Evolutionary conservation across 2,797 vertebrate species (phyloP), one percentile per base, ranked within the genome.

Genomic region (Chelonia mydas): DNA sequence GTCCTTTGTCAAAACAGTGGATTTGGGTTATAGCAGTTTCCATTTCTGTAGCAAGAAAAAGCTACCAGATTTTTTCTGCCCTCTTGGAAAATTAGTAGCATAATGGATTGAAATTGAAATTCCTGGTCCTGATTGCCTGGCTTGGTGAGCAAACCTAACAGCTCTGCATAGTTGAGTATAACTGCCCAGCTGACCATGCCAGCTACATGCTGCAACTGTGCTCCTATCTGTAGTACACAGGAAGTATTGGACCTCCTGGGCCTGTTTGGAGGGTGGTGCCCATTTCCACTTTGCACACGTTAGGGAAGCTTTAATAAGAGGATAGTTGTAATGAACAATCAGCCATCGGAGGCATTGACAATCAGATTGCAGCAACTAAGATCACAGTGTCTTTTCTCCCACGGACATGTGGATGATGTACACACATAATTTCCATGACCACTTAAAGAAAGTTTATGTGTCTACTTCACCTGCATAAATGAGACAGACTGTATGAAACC

Each of bases 381-480:
- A 88, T 57, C 37, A 31, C 86, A 85, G 91, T 74, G n/a, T 81
- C 84, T 90, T 90, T 91, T 93, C 84, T 91, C 87, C 79, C 79
- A 80, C 91, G 28, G n/a, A 83, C 33, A 11, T 77, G 49, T 7
- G 49, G 82, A 88, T 93, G 89, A 94, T 88, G 53, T 79, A 90
- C 12, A 0, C 65, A 88, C 79, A 88, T 86, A 33, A 94, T 91
- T 96, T 91, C 84, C 89, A 65, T 76, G 90, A 84, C 79, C 0
- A 15, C 79, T 88, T 81, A 83, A 92, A 49, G 76, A 84, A 47
- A 85, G 65, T 25, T 83, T 83, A 74, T 59, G 4, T 16, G 33
- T 16, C 74, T 88, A 49, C 17, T 93, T 68, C 41, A 41, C 45
- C 91, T 76, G 89, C 41, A 57, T 87, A 88, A 65, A 90, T 41